Conservation (phyloP, 2,888 invertebrate species). For the Biston betularia region DNA sequence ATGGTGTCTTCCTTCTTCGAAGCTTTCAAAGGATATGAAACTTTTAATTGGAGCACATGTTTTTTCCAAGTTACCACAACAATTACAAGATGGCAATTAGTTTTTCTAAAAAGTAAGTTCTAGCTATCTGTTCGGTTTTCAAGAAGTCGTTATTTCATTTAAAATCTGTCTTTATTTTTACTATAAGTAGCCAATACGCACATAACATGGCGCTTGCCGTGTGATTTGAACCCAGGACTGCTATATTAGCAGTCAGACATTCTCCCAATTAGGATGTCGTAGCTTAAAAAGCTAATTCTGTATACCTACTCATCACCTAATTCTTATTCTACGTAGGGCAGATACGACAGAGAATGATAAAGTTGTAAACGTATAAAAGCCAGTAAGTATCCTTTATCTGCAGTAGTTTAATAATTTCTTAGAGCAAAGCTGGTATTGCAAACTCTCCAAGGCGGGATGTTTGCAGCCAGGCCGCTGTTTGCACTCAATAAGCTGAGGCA, state of each 20-base stretch:
- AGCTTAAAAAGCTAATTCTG: no score
- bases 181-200: no score
- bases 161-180: no score
- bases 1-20: constrained; percentile 10
- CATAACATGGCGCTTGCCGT: no score
- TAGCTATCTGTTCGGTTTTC: no score
- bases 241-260: no score
- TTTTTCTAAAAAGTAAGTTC: not conserved
- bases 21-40: constrained; percentile 10
- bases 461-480: constrained; percentile 60
- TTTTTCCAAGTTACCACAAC: not conserved
- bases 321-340: no score
- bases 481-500: constrained; percentile 71
- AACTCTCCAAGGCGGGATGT: constrained; percentile 45
- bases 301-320: no score
- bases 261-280: no score
- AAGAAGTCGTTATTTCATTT: no score
- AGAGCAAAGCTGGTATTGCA: constrained; percentile 49
- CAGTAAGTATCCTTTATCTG: constrained; percentile 25
- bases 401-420: constrained; percentile 55
- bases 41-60: constrained; percentile 2
- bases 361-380: constrained; percentile 19
- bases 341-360: no score
- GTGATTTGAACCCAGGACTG: no score
- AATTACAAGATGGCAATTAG: not conserved